phyloP scores from a whole-genome alignment of 2,888 invertebrate species.

The Cheilosia variabilis region DNA sequence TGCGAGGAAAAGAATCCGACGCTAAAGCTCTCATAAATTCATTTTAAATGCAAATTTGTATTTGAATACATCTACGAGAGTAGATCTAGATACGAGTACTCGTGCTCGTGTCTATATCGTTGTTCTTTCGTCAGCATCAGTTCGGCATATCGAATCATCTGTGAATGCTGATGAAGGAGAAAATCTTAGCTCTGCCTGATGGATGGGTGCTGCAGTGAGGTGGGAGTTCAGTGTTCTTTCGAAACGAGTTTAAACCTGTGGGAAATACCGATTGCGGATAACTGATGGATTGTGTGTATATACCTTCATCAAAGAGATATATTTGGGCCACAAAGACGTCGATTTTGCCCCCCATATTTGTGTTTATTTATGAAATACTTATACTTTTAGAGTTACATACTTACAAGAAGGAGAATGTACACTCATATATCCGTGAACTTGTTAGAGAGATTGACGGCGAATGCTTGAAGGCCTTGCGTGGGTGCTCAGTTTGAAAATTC shows the following conservation, averaged over 20 bases:
- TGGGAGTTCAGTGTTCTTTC: background rate
- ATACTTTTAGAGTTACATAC: constrained; percentile 53
- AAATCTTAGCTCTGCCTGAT: constrained; percentile 53
- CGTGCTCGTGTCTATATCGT: constrained; percentile 1
- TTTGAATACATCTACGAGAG: constrained; percentile 49
- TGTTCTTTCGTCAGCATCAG: constrained; percentile 26
- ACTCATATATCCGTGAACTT: constrained; percentile 31
- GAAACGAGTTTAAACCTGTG: constrained; percentile 53
- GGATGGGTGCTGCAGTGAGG: constrained; percentile 14
- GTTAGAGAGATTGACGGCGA: constrained; percentile 27
- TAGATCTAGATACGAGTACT: background rate
- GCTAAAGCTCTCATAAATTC: constrained; percentile 58
- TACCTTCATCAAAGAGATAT: background rate
- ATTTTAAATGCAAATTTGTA: constrained; percentile 70
- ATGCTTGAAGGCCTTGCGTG: background rate
- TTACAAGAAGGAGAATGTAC: background rate
- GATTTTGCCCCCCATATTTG: constrained; percentile 4
- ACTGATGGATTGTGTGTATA: constrained; percentile 51
- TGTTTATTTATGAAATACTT: constrained; percentile 56
- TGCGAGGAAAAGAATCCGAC: background rate
- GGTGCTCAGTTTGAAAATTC: background rate
- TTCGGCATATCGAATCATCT: constrained; percentile 26
- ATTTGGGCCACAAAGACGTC: constrained; percentile 10
- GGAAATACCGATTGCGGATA: constrained; percentile 59
- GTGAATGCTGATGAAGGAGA: constrained; percentile 36